Conservation (phyloP, 2,113 vertebrate genomes). For the Mustela nigripes region DNA sequence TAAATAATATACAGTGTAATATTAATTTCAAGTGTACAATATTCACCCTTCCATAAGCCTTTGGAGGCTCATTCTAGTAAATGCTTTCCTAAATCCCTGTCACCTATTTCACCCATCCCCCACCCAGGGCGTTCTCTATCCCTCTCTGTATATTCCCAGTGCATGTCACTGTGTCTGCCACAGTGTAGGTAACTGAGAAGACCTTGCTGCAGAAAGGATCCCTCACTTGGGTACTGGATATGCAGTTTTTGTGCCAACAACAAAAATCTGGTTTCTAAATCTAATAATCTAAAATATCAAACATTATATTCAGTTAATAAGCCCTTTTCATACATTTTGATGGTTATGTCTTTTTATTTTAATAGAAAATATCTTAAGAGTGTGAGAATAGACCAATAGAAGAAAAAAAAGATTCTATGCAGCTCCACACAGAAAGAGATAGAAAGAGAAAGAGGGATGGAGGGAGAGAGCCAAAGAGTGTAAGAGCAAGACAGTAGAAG, state of each 20-base stretch:
- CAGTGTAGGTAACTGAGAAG: neutral
- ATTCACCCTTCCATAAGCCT: neutral
- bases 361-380: neutral
- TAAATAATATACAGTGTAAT: neutral
- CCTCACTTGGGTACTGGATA: neutral
- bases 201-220: neutral
- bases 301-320: neutral
- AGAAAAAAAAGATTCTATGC: neutral
- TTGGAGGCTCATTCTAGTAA: neutral
- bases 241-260: neutral
- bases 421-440: neutral
- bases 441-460: neutral
- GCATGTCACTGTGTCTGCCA: neutral
- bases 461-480: neutral
- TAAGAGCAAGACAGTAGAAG: neutral
- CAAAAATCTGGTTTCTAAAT: slow-evolving; percentile 13
- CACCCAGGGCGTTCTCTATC: too few relatives aligned
- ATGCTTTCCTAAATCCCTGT: neutral
- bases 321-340: neutral
- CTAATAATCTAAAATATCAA: neutral
- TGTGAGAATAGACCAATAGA: neutral
- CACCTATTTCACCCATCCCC: neutral
- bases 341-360: neutral
- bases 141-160: neutral
- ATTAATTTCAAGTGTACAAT: neutral